Conservation (phyloP, 1,140 invertebrate genomes). For the Cheumatopsyche charites region DNA sequence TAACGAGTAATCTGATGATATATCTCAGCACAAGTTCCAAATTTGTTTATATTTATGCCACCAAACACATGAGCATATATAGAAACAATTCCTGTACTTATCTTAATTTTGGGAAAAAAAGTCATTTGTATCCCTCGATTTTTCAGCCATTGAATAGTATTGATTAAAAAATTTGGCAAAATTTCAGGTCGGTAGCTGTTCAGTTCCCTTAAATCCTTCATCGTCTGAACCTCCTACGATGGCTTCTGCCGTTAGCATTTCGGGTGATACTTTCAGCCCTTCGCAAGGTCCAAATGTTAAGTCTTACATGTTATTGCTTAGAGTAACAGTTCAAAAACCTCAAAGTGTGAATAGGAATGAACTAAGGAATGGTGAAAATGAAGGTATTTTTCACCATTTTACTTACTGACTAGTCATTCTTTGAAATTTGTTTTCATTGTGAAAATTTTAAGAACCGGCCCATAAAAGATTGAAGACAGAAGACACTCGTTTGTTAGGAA, state of each 20-base stretch:
- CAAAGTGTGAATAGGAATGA: slow-evolving; percentile 51
- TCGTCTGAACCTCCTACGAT: slow-evolving; percentile 71
- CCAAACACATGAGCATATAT: too few species aligned
- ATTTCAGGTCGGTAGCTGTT: slow-evolving; percentile 70
- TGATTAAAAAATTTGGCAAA: too few species aligned
- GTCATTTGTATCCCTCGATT: too few species aligned
- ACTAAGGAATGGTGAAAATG: slow-evolving; percentile 60
- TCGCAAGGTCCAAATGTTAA: slow-evolving; percentile 84
- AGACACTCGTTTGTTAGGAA: slow-evolving; percentile 67
- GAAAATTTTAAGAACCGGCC: slow-evolving; percentile 58
- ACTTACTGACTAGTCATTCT: background rate
- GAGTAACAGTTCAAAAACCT: slow-evolving; percentile 63
- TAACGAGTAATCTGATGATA: too few species aligned
- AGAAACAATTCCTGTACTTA: too few species aligned
- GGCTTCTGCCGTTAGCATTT: slow-evolving; percentile 80
- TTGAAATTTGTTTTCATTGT: slow-evolving; percentile 5
- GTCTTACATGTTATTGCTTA: slow-evolving; percentile 85
- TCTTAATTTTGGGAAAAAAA: too few species aligned
- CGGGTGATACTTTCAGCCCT: slow-evolving; percentile 82
- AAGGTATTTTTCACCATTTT: slow-evolving; percentile 50
- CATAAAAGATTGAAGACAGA: slow-evolving; percentile 65
- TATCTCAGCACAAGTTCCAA: too few species aligned
- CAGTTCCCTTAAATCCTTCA: slow-evolving; percentile 82
- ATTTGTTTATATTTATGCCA: too few species aligned
- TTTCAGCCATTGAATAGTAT: too few species aligned